These are phyloP conservation scores for Nasonia vitripennis DNA, from an alignment of 1,140 invertebrate genomes.

Conservation along the genomic window DNA sequence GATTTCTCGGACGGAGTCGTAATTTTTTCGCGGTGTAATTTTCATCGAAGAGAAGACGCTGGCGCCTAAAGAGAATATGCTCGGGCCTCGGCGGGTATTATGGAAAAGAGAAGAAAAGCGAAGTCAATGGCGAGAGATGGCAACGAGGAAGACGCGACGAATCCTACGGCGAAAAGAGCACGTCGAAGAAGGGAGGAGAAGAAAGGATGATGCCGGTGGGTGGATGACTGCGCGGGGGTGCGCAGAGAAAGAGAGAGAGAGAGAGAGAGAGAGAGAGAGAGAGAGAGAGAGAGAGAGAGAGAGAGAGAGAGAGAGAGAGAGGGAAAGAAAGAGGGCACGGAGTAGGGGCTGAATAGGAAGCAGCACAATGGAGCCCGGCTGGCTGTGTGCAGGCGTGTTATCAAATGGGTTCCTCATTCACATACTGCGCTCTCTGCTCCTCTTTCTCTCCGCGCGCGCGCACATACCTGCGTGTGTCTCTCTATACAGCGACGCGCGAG, in stretches of 20 bases:
- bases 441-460: background rate
- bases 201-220: constrained; percentile 38
- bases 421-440: constrained; percentile 65
- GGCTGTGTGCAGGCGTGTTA: constrained; percentile 73
- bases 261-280: constrained; percentile 41
- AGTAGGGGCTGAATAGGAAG: constrained; percentile 73
- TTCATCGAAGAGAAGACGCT: background rate
- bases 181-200: constrained; percentile 35
- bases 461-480: constrained; percentile 39
- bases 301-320: constrained; percentile 11
- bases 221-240: constrained; percentile 20
- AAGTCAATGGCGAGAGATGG: constrained; percentile 37
- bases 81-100: background rate
- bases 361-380: constrained; percentile 73
- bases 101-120: background rate
- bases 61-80: background rate
- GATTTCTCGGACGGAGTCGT: background rate
- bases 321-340: constrained; percentile 66
- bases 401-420: constrained; percentile 76
- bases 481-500: constrained; percentile 45
- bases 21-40: background rate
- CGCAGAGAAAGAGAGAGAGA: constrained; percentile 29
- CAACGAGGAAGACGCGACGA: constrained; percentile 32
- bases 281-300: constrained; percentile 58
- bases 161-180: constrained; percentile 23